Percentiles rank a stretch among this genome's conserved stretches.
phyloP scores from a whole-genome alignment of 1,140 invertebrate species.

The Zaprionus ornatus region DNA sequence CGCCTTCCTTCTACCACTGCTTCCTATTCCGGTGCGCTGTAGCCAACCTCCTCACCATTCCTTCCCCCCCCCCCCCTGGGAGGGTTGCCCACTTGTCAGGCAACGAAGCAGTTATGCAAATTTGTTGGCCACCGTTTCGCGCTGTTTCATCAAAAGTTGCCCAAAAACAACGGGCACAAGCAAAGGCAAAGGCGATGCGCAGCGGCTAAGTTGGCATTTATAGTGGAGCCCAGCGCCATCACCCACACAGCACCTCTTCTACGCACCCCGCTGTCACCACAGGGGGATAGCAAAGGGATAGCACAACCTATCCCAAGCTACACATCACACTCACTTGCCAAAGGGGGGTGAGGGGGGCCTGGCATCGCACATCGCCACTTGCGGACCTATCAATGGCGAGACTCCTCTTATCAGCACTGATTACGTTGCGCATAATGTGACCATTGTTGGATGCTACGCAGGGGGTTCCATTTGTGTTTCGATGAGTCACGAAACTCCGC shows the following conservation, averaged over 20 bases:
- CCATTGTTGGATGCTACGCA: background rate
- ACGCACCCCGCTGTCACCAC: accelerated
- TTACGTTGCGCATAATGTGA: constrained; percentile 35
- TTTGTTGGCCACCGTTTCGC: constrained; percentile 68
- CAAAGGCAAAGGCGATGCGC: constrained; percentile 2
- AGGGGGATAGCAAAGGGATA: no score
- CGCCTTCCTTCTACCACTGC: constrained; percentile 5
- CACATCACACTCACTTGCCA: background rate
- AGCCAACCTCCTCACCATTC: background rate
- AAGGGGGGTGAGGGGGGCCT: background rate
- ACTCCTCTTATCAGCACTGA: constrained; percentile 39
- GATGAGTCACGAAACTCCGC: no score
- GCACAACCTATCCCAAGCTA: background rate
- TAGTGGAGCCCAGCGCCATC: background rate
- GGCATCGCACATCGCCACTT: background rate
- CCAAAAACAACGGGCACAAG: constrained; percentile 10
- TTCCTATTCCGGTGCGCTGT: background rate
- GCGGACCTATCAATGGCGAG: constrained; percentile 30
- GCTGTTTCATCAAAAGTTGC: constrained; percentile 76
- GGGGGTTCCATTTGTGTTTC: background rate
- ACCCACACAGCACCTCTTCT: no score
- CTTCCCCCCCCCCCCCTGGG: background rate
- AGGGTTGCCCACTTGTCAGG: constrained; percentile 38
- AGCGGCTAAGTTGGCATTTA: constrained; percentile 29
- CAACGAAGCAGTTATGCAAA: constrained; percentile 75